Base-by-base conservation (phyloP, 2,113 vertebrate species). In the Lagopus muta region DNA sequence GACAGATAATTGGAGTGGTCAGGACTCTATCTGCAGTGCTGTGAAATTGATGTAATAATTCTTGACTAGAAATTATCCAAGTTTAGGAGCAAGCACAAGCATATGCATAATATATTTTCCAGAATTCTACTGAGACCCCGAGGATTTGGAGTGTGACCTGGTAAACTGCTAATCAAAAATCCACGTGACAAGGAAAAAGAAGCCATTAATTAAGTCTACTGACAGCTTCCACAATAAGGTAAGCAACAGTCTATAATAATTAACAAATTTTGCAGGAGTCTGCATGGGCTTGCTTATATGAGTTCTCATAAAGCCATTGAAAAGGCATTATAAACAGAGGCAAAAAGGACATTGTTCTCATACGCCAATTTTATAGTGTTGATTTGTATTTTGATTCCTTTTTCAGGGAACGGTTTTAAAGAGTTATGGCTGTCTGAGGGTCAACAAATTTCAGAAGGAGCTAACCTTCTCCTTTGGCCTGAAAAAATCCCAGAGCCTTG, bases 321-420 rank as follows among this genome's bases (percentile, higher is more conserved):
- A 79, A 45, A 69, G 57, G 57, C 74, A 75, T 81, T 83, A 52
- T 36, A 90, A 90, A 83, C 48, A 50, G 38, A 40, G 82, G 77
- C 65, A 88, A 65, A 83, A 88, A 90, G 61, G 88, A 86, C 70
- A 72, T 43, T 8, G 25, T 71, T 90, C 90, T 94, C 80, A 21
- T 54, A 60, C 48, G 62, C 82, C 82, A 82, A 62, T 82, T 93
- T 93, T 96, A 94, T 76, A 69, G 73, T n/a, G 55, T 71, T 90
- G 93, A 92, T 96, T 93, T 96, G 90, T 94, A 83, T 95, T 96
- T 96, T 96, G 93, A 96, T 96, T 93, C 93, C 70, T 96, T 95
- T 84, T 61, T 43, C 80, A 50, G 82, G 78, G 93, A 95, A 90
- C 80, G 86, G 78, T 93, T 88, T 77, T 6, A 12, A 12, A 52